A percentile compares a stretch with the other conserved stretches of the same genome.
Conservation (phyloP, 2,888 invertebrate species). For the Lasius fuliginosus region DNA sequence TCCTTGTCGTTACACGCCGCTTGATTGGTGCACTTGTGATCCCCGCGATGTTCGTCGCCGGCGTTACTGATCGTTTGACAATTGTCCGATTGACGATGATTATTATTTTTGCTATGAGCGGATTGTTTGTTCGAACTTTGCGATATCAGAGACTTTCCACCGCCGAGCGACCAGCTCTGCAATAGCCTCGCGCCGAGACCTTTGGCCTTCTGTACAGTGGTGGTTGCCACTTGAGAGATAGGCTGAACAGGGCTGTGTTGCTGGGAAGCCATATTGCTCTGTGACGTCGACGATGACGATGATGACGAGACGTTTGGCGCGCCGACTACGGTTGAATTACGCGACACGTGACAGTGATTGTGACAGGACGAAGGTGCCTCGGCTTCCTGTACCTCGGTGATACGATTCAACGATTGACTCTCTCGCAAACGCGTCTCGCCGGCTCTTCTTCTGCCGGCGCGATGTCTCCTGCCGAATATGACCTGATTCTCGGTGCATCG, state of each 20-base stretch:
- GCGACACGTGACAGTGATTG: slow-evolving; percentile 71
- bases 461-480: slow-evolving; percentile 87
- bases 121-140: slow-evolving; percentile 60
- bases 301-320: slow-evolving; percentile 67
- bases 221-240: slow-evolving; percentile 73
- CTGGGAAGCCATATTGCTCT: slow-evolving; percentile 77
- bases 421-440: slow-evolving; percentile 91
- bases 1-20: slow-evolving; percentile 80
- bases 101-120: slow-evolving; percentile 57
- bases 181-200: slow-evolving; percentile 87
- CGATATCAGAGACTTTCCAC: slow-evolving; percentile 66
- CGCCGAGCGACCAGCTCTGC: slow-evolving; percentile 85
- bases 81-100: slow-evolving; percentile 60
- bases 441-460: slow-evolving; percentile 88
- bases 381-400: slow-evolving; percentile 94
- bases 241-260: slow-evolving; percentile 58
- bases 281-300: slow-evolving; percentile 74
- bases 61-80: slow-evolving; percentile 65
- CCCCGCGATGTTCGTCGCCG: slow-evolving; percentile 61
- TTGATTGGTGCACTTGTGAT: slow-evolving; percentile 72
- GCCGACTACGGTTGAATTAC: slow-evolving; percentile 67
- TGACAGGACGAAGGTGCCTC: slow-evolving; percentile 83
- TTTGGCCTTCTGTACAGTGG: slow-evolving; percentile 85
- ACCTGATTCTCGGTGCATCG: slow-evolving; percentile 82
- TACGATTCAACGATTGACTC: slow-evolving; percentile 94